Evolutionary conservation across 2,888 invertebrate species (phyloP).

Genomic region (Mesoligia furuncula): DNA sequence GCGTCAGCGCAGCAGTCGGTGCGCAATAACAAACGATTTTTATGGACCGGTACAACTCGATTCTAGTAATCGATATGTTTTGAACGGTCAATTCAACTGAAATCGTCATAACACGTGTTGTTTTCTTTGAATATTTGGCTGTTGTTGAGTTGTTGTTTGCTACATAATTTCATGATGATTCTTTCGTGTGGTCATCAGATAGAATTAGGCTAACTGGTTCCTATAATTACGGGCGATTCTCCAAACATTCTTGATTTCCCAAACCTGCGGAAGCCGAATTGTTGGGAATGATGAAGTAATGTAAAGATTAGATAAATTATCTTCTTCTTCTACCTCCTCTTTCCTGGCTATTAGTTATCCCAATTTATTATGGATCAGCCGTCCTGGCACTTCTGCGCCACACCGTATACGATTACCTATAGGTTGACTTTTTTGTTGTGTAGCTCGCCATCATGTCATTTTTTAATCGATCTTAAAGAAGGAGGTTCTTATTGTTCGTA

Average conservation of each 20-base stretch:
- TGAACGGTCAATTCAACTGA: conserved; percentile 45
- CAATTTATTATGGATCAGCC: too few species aligned
- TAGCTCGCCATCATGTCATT: neutral
- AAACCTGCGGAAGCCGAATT: neutral
- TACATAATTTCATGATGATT: conserved; percentile 21
- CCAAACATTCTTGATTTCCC: neutral
- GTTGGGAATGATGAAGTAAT: neutral
- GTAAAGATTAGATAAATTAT: too few species aligned
- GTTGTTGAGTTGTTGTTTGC: conserved; percentile 17
- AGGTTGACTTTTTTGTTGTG: neutral
- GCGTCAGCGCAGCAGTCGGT: conserved; percentile 13
- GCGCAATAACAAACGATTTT: conserved; percentile 34
- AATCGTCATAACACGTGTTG: conserved; percentile 35
- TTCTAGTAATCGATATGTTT: conserved; percentile 51
- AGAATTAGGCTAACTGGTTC: neutral
- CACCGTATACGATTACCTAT: neutral
- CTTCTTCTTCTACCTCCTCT: too few species aligned
- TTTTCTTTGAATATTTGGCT: conserved; percentile 45
- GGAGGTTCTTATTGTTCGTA: neutral
- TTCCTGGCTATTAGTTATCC: too few species aligned
- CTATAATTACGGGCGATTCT: neutral
- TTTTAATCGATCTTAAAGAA: neutral
- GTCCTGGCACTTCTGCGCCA: neutral
- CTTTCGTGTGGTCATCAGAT: neutral
- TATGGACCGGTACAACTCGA: conserved; percentile 23